Evolutionary conservation across 2,113 vertebrate genomes (phyloP).

Genomic region (Bubalus kerabau): DNA sequence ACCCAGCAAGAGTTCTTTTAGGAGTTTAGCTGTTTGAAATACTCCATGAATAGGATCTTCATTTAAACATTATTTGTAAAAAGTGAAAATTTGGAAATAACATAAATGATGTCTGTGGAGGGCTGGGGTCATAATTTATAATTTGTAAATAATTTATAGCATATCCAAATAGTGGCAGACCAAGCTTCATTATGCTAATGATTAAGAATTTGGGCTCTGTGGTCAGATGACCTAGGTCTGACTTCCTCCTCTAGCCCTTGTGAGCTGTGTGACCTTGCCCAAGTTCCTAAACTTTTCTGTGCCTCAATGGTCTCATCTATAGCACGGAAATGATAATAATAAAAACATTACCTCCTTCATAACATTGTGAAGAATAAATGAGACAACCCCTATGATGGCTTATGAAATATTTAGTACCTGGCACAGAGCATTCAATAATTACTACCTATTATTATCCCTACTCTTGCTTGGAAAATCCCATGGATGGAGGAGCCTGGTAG

Average conservation of each 20-base stretch:
- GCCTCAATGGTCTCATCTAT: neutral
- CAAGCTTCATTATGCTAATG: neutral
- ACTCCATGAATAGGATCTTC: neutral
- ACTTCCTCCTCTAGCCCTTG: neutral
- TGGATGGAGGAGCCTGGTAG: no score
- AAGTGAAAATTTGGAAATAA: neutral
- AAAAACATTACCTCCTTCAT: neutral
- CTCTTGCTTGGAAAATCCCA: no score
- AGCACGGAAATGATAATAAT: neutral
- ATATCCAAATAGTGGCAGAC: neutral
- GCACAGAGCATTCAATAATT: neutral
- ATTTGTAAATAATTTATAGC: neutral
- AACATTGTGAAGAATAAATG: neutral
- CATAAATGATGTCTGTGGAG: neutral
- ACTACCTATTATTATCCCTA: neutral
- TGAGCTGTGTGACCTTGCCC: neutral
- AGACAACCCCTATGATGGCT: neutral
- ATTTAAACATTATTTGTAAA: constrained; percentile 9
- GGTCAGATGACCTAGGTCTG: neutral
- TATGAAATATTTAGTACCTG: neutral
- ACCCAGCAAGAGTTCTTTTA: neutral
- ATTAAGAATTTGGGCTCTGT: neutral
- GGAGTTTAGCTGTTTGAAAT: neutral
- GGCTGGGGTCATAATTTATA: neutral
- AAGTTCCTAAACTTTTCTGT: constrained; percentile 19